Evolutionary conservation across 2,113 vertebrate species (phyloP), one percentile per base, ranked within the genome.

Genomic region (Hiodon alosoides): DNA sequence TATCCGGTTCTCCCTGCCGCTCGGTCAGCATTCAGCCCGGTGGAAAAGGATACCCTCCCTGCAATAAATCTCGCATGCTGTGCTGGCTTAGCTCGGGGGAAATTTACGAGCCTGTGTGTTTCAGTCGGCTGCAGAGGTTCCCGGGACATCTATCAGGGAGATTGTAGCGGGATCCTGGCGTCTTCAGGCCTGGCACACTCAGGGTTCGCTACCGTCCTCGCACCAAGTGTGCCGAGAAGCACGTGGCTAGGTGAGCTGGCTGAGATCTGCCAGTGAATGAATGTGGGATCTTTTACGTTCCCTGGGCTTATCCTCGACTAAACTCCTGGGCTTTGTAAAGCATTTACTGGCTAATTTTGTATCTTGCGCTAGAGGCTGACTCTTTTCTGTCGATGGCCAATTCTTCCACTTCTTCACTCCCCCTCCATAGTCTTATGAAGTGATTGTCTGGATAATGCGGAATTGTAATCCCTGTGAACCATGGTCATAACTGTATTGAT

Each of bases 261-360:
- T 72, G 51, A 58, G 58, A 66, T 51, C 31, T 54, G 59, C 16
- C 65, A 71, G 71, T 71, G 55, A 69, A 9, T 70, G 13, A 11
- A 7, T 65, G 16, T 50, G 55, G 57, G 14, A 53, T 57, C 50
- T 75, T 75, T 67, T 59, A 58, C 66, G 14, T 55, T 51, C 65
- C 13, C 31, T 31, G 31, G 31, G 31, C 31, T 31, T 59, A 54
- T 67, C 54, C 64, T 52, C 16, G 13, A 17, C n/a, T 8, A 4
- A 58, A 46, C 64, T 16, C 53, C 50, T 48, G 65, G 65, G 73
- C 57, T 66, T 75, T 75, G 65, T 75, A 68, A 75, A 75, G 54
- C 9, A 50, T 68, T 57, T 59, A 14, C 31, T 75, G 65, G 68
- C 50, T 75, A 50, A 75, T 67, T 75, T 14, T 59, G 58, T 14